Percentiles rank a stretch among this genome's conserved stretches.
These are phyloP conservation scores for Anabacerthia variegaticeps DNA, from an alignment of 2,797 vertebrate species.

Conservation along the genomic window DNA sequence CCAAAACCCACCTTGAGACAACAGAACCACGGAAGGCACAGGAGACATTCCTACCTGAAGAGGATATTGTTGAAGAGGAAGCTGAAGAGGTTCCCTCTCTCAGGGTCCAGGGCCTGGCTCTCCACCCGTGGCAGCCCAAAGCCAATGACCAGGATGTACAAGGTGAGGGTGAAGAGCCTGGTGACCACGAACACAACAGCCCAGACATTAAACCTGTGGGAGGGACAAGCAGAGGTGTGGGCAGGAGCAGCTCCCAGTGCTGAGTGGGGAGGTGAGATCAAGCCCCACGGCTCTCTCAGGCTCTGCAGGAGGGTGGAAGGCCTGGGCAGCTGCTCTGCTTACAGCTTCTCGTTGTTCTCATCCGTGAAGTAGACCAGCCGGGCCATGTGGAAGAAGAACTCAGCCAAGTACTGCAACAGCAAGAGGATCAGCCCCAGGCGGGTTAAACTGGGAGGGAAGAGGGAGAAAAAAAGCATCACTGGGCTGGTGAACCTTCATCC, in stretches of 20 bases:
- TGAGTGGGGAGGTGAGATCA: not conserved
- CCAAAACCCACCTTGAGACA: not conserved
- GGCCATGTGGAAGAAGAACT: conserved; percentile 91
- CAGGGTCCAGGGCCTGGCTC: conserved; percentile 87
- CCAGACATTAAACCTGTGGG: conserved; percentile 90
- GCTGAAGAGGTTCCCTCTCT: conserved; percentile 84
- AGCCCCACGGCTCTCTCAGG: not conserved
- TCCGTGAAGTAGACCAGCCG: conserved; percentile 92
- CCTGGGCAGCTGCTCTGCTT: conserved; percentile 45
- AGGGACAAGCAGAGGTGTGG: not conserved
- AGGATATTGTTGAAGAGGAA: conserved; percentile 86
- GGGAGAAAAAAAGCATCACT: not conserved
- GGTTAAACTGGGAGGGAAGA: conserved; percentile 81
- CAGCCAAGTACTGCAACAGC: conserved; percentile 91
- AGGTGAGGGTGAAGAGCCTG: conserved; percentile 91
- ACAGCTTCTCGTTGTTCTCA: conserved; percentile 96
- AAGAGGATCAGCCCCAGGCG: conserved; percentile 91
- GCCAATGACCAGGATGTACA: conserved; percentile 91
- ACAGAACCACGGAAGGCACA: not conserved
- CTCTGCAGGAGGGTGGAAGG: not conserved
- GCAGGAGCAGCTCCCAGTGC: not conserved
- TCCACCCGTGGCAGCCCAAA: conserved; percentile 91
- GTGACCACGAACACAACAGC: conserved; percentile 90
- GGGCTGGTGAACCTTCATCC: not conserved
- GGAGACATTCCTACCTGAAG: conserved; percentile 83